Percentiles rank a stretch among this genome's conserved stretches.
These are phyloP conservation scores for Dicerorhinus sumatrensis DNA, from an alignment of 2,113 vertebrate species.

Conservation along the genomic window DNA sequence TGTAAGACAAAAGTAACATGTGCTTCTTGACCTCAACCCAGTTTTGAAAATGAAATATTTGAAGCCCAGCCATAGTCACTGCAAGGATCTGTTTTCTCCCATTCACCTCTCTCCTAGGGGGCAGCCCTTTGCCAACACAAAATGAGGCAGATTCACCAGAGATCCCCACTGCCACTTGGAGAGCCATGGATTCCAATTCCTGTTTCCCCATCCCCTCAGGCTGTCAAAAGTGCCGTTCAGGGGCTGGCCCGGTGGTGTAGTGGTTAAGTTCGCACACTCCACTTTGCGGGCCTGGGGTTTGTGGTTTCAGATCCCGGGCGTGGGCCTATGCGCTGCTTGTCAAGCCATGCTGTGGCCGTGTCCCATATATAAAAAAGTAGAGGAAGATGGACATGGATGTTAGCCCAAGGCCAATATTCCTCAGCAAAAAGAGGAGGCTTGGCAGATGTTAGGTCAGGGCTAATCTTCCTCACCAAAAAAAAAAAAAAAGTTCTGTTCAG, in stretches of 20 bases:
- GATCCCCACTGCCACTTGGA: not conserved
- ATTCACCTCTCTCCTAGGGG: not conserved
- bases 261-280: too few relatives aligned
- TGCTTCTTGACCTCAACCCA: not conserved
- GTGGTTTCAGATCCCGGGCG: too few relatives aligned
- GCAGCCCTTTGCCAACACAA: not conserved
- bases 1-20: slow-evolving; percentile 3
- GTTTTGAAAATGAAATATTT: not conserved
- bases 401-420: too few relatives aligned
- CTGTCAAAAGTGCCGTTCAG: not conserved
- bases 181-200: not conserved
- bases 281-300: too few relatives aligned
- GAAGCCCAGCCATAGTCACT: not conserved
- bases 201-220: not conserved
- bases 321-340: too few relatives aligned
- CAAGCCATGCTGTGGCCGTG: too few relatives aligned
- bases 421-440: too few relatives aligned
- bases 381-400: too few relatives aligned
- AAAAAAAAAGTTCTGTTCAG: not conserved
- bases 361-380: too few relatives aligned
- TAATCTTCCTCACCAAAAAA: too few relatives aligned
- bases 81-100: not conserved
- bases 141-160: not conserved
- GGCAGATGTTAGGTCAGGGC: too few relatives aligned
- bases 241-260: too few relatives aligned